Evolutionary conservation across 2,113 vertebrate genomes (phyloP).

Genomic region (Megaleporinus macrocephalus): DNA sequence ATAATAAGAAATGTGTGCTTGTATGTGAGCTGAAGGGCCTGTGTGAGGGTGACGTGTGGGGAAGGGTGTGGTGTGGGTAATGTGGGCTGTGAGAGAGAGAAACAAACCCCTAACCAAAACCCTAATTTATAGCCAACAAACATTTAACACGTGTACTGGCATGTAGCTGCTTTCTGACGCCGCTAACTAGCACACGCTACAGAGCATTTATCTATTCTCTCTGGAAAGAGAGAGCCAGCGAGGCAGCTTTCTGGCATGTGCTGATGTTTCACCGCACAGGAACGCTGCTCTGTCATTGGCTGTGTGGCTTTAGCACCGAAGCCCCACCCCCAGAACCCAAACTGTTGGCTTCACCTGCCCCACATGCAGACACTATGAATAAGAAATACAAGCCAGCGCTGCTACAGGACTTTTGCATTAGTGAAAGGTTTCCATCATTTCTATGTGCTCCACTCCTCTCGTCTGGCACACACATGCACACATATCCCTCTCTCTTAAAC

Average conservation of each 20-base stretch:
- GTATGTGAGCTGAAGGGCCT: background rate
- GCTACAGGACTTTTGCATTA: slow-evolving; percentile 89
- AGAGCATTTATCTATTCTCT: slow-evolving; percentile 73
- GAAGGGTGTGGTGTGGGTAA: background rate
- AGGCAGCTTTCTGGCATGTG: too few relatives aligned
- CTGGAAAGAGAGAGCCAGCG: slow-evolving; percentile 35
- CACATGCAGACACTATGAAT: slow-evolving; percentile 87
- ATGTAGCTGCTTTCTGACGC: slow-evolving; percentile 74
- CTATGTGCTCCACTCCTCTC: slow-evolving; percentile 63
- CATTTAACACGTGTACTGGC: slow-evolving; percentile 5
- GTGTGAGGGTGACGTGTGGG: background rate
- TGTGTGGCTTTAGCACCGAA: slow-evolving; percentile 75
- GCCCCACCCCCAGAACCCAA: slow-evolving; percentile 80
- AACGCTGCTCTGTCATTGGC: slow-evolving; percentile 73
- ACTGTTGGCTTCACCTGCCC: slow-evolving; percentile 82
- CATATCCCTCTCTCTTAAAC: background rate
- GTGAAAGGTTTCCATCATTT: slow-evolving; percentile 61
- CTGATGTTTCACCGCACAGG: too few relatives aligned
- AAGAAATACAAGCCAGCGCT: slow-evolving; percentile 88
- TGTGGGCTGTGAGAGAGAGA: background rate
- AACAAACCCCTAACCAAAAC: background rate
- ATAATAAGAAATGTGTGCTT: background rate
- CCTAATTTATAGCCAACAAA: slow-evolving; percentile 4
- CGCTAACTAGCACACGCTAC: slow-evolving; percentile 81
- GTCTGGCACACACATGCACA: slow-evolving; percentile 46